Evolutionary conservation across 2,113 vertebrate species (phyloP), one percentile per base, ranked within the genome.

Genomic region (Holacanthus passer): DNA sequence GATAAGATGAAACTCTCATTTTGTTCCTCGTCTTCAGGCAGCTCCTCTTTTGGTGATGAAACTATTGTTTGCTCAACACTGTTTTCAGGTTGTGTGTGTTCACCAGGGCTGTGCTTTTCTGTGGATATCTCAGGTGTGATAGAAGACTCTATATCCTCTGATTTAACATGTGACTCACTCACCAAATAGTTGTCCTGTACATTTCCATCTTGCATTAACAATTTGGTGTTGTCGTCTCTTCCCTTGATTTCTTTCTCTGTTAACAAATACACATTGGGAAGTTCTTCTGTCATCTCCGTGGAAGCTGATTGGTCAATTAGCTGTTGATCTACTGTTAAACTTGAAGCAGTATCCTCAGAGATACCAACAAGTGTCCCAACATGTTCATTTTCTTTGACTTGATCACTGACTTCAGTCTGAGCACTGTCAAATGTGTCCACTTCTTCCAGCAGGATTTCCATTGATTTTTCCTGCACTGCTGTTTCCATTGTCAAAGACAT

Each of bases 131-230:
- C 74, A 9, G 45, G 20, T 48, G 37, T 56, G 52, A 9, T 16
- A 45, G 45, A 50, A 63, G 60, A 64, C 5, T 69, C 41, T 73
- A 20, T 48, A 65, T 11, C 29, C 39, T n/a, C 19, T 43, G 60
- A 59, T 31, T 53, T 60, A 4, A 52, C 47, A 63, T 63, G 32
- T 41, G 55, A 86, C 48, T 83, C 86, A 75, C 29, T 77, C 29
- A 45, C 31, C n/a, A 68, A 68, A 66, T 16, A 35, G 56, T 58
- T 63, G 19, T 31, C 37, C 27, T 76, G 72, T 19, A 73, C n/a
- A n/a, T 29, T 50, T 83, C n/a, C 74, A 55, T 65, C n/a, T 7
- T 50, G 69, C 12, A 6, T 22, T 29, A 50, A 68, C 50, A 87
- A 47, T 2, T 75, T 56, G 31, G 22, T 22, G 0, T 56, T 50